Evolutionary conservation across 2,888 invertebrate genomes (phyloP), one percentile per base, ranked within the genome.

Genomic region (Euplagia quadripunctaria): DNA sequence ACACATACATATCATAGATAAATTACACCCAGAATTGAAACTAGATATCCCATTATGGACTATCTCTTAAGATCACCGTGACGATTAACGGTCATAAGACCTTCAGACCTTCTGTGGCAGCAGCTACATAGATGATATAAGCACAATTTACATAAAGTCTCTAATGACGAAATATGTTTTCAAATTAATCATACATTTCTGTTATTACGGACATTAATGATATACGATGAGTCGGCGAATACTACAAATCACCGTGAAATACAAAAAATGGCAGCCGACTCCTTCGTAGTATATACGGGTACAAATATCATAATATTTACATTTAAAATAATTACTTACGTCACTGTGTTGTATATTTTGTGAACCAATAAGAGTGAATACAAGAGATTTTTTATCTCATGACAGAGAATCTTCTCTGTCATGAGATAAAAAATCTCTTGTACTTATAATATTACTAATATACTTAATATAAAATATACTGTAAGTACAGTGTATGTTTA

Each of bases 141-240:
- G 42, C 63, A 64, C 49, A 51, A 70, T 41, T 70, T 61, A 51
- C 70, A 68, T 68, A 67, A 68, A 71, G 66, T 63, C 67, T n/a
- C 51, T 70, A 51, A 70, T 70, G 70, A 70, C 70, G 67, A 70
- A 75, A 72, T 72, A 64, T 75, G 63, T 75, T 72, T 75, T 70
- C 51, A 75, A 72, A 72, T 75, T 70, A 75, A 75, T 75, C 52
- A 52, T 70, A 63, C 64, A 67, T 75, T 70, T 72, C 72, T 75
- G 69, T 64, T 72, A 75, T 72, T 72, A 66, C 66, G n/a, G 55
- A 71, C 73, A 52, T 74, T 82, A 77, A 83, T 78, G 76, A 81
- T 83, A 81, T 52, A 81, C 69, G 69, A 72, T 85, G 85, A 84
- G 63, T 83, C 79, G 72, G 78, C 85, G 70, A 63, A 51, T 73